Base-by-base conservation (phyloP, 2,888 invertebrate genomes). In the Anaspis maculata region DNA sequence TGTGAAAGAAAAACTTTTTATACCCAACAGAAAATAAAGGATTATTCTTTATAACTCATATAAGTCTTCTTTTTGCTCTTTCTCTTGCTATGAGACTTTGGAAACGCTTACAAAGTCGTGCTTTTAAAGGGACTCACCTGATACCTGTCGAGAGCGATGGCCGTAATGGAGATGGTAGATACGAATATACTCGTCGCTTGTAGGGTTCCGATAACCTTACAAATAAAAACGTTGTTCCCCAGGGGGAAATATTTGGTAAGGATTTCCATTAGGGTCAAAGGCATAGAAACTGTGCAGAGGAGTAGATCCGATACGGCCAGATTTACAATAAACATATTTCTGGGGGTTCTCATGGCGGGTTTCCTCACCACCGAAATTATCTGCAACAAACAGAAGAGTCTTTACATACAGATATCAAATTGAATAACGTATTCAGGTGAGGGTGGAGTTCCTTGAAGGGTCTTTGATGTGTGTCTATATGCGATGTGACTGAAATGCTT, bases 271-370 rank as follows among this genome's bases (percentile, higher is more conserved):
- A 94, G 67, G 6, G 92, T 92, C 32, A 91, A 72, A 2, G 92
- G 92, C 68, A 90, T 91, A 2, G 90, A 91, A 7, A 94, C 81
- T 39, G 89, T 74, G 63, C 92, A 92, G 25, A 94, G 72, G 13
- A 89, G 71, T 22, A 89, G 73, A 67, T 92, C 91, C 34, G 82
- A 82, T 13, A 85, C 76, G 2, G 92, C 92, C 53, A 94, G 68
- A 68, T 94, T 94, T 30, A 87, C 79, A 52, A 94, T 92, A 66
- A 92, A 90, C 68, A 92, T 83, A 68, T 94, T 89, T n/a, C 92
- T 67, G 0, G 90, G 87, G 9, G 90, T 92, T 23, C 91, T 70
- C 92, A 94, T 94, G 32, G 81, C 76, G 11, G 88, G 81, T 59
- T 91, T 92, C 39, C 87, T 71, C 9, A 85, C 75, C 30, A 94